Evolutionary conservation across 2,113 vertebrate genomes (phyloP), one percentile per base, ranked within the genome.

Genomic region (Puntigrus tetrazona): DNA sequence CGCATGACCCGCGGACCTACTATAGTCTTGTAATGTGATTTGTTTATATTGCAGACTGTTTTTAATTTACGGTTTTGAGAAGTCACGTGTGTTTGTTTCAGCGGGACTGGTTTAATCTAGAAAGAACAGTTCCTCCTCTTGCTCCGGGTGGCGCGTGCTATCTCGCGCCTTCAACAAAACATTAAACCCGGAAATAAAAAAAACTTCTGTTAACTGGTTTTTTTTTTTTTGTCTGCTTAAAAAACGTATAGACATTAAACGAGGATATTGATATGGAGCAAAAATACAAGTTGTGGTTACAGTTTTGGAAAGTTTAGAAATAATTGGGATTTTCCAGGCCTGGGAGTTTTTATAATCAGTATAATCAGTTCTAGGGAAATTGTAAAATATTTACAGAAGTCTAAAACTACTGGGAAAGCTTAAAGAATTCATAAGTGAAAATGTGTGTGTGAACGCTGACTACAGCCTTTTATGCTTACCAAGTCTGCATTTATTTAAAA

Each of bases 71-170:
- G 25, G 13, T 20, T 27, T 4, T 36, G 77, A 9, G 25, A 45
- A 5, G 41, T 81, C 78, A 29, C 27, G 10, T 81, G 55, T 29
- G 25, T 76, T 52, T 52, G 25, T 76, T 81, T 79, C 34, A 8
- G 34, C 14, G 2, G 16, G 14, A 57, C 78, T 45, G 57, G 57
- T 80, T 65, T 41, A 63, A 45, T 80, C 78, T 80, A 27, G 78
- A 61, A 65, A 80, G n/a, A 8, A 27, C 73, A 76, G 73, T 76
- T 76, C 45, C 73, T 76, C 45, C 73, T 76, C 73, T 16, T 2
- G 73, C 45, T 76, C 45, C 73, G 25, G 16, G 36, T 43, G 20
- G 50, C 50, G 34, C 22, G 72, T 25, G 18, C 50, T 20, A 5
- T 22, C 52, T 76, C 27, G 73, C 18, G 73, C 45, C 52, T 78